Evolutionary conservation across 1,140 invertebrate species (phyloP), one percentile per base, ranked within the genome.

Genomic region (Pseudomyrmex pallidus): DNA sequence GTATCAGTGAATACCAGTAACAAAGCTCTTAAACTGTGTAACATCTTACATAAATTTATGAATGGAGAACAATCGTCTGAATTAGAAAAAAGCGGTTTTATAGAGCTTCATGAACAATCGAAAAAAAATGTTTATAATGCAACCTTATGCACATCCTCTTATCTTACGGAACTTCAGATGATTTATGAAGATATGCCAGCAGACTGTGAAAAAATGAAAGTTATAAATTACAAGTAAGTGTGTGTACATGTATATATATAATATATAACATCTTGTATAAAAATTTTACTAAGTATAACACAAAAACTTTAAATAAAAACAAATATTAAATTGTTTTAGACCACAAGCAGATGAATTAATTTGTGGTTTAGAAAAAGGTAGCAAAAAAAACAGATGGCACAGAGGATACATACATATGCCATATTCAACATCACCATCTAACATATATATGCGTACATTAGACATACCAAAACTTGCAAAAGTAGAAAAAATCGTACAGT

Each of bases 301-400:
- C 17, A 77, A 1, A 44, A 17, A 44, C 8, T 54, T 77, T 3
- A 2, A 64, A 74, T 57, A 35, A 62, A 67, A 48, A 52, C n/a
- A 74, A 63, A 64, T 67, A 74, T 72, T 82, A 52, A 22, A 74
- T 20, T 85, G 74, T 72, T 90, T 66, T 56, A 93, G 90, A 17
- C 90, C 91, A 12, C 73, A 90, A 17, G 5, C 90, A 4, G 90
- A 85, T 25, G 91, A 93, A 15, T 74, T 91, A 2, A 76, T 93
- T 64, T 90, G 87, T 59, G 91, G 89, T 7, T 35, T 35, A 35
- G 35, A 35, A 35, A 35, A 35, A 35, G 35, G 5, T 35, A 3
- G 5, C 1, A 64, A 80, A 73, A 63, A 20, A 50, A 35, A 13
- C 52, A 2, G 78, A 86, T 4, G 93, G 93, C 52, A 87, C 8